These are phyloP conservation scores for Matsumyia berberina DNA, from an alignment of 2,888 invertebrate species.

Conservation along the genomic window DNA sequence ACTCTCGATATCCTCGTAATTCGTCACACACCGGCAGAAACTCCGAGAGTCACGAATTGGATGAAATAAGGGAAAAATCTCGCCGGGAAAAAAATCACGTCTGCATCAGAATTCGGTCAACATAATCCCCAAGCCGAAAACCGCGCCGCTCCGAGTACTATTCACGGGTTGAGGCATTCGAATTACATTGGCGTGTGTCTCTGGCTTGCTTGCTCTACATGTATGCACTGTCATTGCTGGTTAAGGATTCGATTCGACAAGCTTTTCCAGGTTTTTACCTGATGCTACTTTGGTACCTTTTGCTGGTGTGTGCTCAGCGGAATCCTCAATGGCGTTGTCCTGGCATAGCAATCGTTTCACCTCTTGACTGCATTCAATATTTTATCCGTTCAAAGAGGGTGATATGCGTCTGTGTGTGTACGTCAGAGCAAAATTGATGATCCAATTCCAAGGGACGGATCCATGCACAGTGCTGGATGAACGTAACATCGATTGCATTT, in stretches of 20 bases:
- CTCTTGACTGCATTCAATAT: slow-evolving; percentile 70
- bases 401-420: slow-evolving; percentile 7
- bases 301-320: slow-evolving; percentile 54
- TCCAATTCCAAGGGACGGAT: slow-evolving; percentile 63
- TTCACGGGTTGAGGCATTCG: slow-evolving; percentile 57
- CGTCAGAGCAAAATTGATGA: slow-evolving; percentile 67
- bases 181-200: slow-evolving; percentile 68
- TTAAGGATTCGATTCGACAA: slow-evolving; percentile 71
- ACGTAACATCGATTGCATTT: slow-evolving; percentile 59
- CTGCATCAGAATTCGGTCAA: slow-evolving; percentile 72
- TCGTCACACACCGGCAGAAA: slow-evolving; percentile 4
- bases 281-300: slow-evolving; percentile 56
- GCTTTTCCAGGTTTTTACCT: slow-evolving; percentile 65
- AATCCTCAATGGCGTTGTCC: slow-evolving; percentile 53
- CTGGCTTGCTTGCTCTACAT: slow-evolving; percentile 46
- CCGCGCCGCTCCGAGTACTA: slow-evolving; percentile 30
- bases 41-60: not conserved
- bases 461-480: slow-evolving; percentile 30
- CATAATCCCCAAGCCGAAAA: slow-evolving; percentile 64
- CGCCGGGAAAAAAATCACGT: slow-evolving; percentile 63
- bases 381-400: slow-evolving; percentile 45
- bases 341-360: slow-evolving; percentile 42
- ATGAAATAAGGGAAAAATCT: not conserved
- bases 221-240: slow-evolving; percentile 58
- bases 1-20: slow-evolving; percentile 20